Evolutionary conservation across 2,113 vertebrate species (phyloP).

Genomic region (Lucifuga dentata): DNA sequence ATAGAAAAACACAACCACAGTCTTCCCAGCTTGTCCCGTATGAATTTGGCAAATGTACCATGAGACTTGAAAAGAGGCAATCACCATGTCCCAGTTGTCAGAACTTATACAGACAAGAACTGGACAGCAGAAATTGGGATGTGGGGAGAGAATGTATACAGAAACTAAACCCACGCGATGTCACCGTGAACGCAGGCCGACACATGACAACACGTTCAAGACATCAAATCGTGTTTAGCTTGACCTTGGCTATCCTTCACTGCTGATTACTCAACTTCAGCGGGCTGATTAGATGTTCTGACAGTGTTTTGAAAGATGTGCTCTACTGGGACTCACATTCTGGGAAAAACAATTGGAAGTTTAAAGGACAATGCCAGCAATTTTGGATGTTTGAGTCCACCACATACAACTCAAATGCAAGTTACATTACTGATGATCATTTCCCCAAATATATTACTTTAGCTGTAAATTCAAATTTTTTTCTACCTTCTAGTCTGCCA

Average conservation of each 20-base stretch:
- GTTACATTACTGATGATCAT: no score
- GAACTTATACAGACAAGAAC: constrained; percentile 39
- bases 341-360: constrained; percentile 48
- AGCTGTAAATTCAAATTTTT: no score
- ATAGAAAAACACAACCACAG: constrained; percentile 61
- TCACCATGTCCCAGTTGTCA: constrained; percentile 57
- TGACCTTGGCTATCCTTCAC: constrained; percentile 8
- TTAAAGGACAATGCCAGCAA: no score
- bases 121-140: constrained; percentile 41
- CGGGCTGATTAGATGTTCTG: constrained; percentile 32
- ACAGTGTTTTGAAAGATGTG: constrained; percentile 41
- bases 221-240: constrained; percentile 29
- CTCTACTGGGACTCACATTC: constrained; percentile 31
- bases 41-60: constrained; percentile 62
- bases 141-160: constrained; percentile 41
- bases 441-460: no score
- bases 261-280: constrained; percentile 41
- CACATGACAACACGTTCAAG: constrained; percentile 12
- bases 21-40: constrained; percentile 40
- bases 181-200: constrained; percentile 14
- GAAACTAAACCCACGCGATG: constrained; percentile 11
- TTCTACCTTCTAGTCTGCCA: no score
- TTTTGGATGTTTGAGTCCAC: no score
- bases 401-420: no score
- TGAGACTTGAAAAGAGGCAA: constrained; percentile 63